Base-by-base conservation (phyloP, 2,797 vertebrate species). In the Bradypodion ventrale region DNA sequence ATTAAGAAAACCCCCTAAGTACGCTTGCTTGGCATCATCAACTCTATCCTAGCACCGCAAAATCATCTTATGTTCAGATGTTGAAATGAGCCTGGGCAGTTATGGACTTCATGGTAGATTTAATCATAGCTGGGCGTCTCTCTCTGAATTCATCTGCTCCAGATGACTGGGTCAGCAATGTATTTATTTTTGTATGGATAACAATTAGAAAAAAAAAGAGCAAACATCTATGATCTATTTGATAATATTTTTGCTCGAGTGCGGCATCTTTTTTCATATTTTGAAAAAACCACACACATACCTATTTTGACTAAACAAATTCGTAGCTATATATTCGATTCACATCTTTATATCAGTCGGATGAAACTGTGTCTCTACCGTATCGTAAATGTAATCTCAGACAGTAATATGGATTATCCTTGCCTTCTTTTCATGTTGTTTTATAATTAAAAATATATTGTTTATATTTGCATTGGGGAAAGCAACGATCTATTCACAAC, bases 41-140 rank as follows among this genome's bases (percentile, higher is more conserved):
- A 62, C 72, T 80, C 49, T 62, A 25, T 63, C 70, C 68, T 40
- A 69, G 72, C 32, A 32, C 27, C 40, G 42, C 52, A 82, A 82
- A 88, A 85, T 84, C 10, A 81, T 75, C 69, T 52, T 52, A 82
- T 78, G 69, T 52, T 56, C 63, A 82, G 66, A 72, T 87, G 78
- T 44, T 69, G 82, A 32, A 70, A 83, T 70, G 56, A 79, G 66
- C 49, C 29, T 35, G 82, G 42, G 49, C 44, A 83, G 82, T 83
- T 82, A 75, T 83, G 75, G 65, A 75, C 35, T 42, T 78, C 77
- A 75, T 75, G 65, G 83, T 74, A 25, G 16, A 80, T 70, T 77
- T 80, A 32, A 72, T 87, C 42, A 76, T 76, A 80, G 65, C 44
- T 32, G 42, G 35, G 35, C 37, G 40, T 23, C 23, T 52, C 44